phyloP scores from a whole-genome alignment of 2,113 vertebrate genomes.

The Chloropsis cyanopogon region DNA sequence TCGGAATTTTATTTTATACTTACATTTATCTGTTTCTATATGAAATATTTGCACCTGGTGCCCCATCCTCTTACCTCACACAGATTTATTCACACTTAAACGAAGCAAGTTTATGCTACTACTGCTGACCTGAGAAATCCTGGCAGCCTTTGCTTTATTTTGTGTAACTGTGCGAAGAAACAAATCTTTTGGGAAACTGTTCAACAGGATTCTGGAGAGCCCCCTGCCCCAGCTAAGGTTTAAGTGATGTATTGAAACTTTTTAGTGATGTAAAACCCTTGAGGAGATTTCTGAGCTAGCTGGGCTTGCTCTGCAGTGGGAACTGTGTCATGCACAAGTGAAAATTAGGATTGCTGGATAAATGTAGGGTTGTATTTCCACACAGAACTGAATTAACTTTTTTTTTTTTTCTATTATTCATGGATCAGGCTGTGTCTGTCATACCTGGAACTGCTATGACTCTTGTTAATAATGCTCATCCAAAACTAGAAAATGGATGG shows the following conservation, averaged over 20 bases:
- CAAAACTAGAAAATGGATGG: neutral
- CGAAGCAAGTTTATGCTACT: neutral
- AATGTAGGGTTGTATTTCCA: neutral
- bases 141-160: neutral
- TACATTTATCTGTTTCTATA: neutral
- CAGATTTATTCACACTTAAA: neutral
- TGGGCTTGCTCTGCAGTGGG: neutral
- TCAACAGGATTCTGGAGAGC: neutral
- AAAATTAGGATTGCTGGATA: neutral
- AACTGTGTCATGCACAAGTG: neutral
- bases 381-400: neutral
- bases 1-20: neutral
- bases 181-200: neutral
- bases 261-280: neutral
- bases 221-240: neutral
- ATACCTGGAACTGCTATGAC: neutral
- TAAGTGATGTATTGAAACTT: neutral
- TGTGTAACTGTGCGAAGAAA: neutral
- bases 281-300: neutral
- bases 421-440: neutral
- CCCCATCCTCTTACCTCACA: neutral
- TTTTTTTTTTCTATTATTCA: neutral
- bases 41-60: neutral
- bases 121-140: neutral
- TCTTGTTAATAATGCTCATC: neutral